phyloP scores from a whole-genome alignment of 2,888 invertebrate genomes.

The Andrena trimmerana region DNA sequence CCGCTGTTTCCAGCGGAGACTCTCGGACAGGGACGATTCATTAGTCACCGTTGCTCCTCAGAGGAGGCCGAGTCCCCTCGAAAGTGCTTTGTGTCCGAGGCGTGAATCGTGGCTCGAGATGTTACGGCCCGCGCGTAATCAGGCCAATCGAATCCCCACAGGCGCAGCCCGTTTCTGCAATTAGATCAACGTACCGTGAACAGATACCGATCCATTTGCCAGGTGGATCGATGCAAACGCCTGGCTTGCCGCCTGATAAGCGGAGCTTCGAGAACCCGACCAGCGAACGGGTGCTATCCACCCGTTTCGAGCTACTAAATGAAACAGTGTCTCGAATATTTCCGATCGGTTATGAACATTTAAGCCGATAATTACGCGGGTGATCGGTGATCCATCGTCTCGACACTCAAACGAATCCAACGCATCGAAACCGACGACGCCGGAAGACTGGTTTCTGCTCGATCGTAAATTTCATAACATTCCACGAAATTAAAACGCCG shows the following conservation, averaged over 20 bases:
- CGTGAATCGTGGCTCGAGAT: constrained; percentile 49
- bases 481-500: constrained; percentile 49
- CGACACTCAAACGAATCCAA: neutral
- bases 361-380: too few relatives aligned
- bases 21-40: neutral
- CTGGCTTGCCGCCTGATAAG: constrained; percentile 74
- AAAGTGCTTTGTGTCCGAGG: constrained; percentile 20
- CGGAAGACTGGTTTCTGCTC: neutral
- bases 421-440: neutral
- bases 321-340: neutral
- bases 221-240: constrained; percentile 59
- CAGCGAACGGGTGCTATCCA: neutral
- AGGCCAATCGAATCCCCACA: constrained; percentile 43
- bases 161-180: constrained; percentile 63
- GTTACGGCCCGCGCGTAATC: constrained; percentile 40
- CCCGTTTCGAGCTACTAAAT: neutral
- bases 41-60: neutral
- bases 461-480: constrained; percentile 52
- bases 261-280: constrained; percentile 33
- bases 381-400: neutral
- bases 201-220: constrained; percentile 58
- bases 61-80: neutral
- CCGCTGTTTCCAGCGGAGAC: neutral
- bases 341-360: too few relatives aligned
- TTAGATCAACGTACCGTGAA: constrained; percentile 75